Evolutionary conservation across 2,797 vertebrate genomes (phyloP).

Genomic region (Hafferia zeledoni): DNA sequence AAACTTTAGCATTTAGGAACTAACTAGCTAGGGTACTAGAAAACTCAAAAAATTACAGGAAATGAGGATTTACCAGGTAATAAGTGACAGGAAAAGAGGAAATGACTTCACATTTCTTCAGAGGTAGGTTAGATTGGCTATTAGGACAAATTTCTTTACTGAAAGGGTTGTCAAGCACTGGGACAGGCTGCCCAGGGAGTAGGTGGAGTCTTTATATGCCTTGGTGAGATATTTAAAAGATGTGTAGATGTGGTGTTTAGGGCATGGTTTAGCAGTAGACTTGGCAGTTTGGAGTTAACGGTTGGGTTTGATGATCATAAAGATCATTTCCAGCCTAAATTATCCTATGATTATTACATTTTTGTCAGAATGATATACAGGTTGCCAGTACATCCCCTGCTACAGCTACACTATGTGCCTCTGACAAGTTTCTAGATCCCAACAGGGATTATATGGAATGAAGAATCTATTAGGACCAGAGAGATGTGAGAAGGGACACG

Average conservation of each 20-base stretch:
- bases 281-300: not conserved
- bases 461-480: not conserved
- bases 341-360: not conserved
- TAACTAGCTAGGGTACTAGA: not conserved
- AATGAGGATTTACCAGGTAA: not conserved
- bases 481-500: not conserved
- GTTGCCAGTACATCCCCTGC: not conserved
- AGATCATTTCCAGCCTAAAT: not conserved
- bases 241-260: not conserved
- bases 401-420: not conserved
- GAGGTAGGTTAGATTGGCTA: not conserved
- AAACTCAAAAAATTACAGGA: not conserved
- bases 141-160: not conserved
- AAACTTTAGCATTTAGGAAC: not conserved
- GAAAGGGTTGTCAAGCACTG: not conserved
- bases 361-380: not conserved
- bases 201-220: not conserved
- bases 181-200: not conserved
- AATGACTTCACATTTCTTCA: not conserved
- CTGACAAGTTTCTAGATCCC: not conserved
- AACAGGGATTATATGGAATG: not conserved
- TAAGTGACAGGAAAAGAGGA: not conserved
- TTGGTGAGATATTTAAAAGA: not conserved
- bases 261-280: too few relatives aligned
- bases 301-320: not conserved